Percentiles rank a stretch among this genome's conserved stretches.
Evolutionary conservation across 2,888 invertebrate genomes (phyloP).

Genomic region (Lordiphosa fenestrarum): DNA sequence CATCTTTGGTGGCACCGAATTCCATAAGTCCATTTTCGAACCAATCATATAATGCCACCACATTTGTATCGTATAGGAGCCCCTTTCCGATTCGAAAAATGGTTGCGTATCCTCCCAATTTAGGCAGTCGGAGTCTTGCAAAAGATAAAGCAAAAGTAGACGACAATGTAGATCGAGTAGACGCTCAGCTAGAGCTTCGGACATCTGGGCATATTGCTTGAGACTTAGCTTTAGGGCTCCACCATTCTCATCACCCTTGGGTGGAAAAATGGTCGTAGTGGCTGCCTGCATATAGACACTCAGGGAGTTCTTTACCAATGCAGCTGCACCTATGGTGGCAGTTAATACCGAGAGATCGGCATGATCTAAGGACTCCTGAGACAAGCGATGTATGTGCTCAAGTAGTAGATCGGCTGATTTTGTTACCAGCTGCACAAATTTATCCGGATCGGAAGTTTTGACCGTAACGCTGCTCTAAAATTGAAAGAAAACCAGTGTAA

Average conservation of each 20-base stretch:
- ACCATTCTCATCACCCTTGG: slow-evolving; percentile 79
- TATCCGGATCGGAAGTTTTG: slow-evolving; percentile 88
- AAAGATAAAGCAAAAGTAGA: slow-evolving; percentile 88
- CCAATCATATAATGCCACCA: slow-evolving; percentile 90
- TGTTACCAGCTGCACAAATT: slow-evolving; percentile 86
- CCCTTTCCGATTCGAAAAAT: slow-evolving; percentile 87
- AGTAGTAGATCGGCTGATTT: slow-evolving; percentile 87
- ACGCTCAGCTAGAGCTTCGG: slow-evolving; percentile 91
- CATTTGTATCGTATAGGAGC: slow-evolving; percentile 91
- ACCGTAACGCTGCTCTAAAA: slow-evolving; percentile 82
- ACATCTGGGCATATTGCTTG: slow-evolving; percentile 90
- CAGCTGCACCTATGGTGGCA: slow-evolving; percentile 90
- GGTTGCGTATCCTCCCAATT: slow-evolving; percentile 86
- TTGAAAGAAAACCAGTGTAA: slow-evolving; percentile 33
- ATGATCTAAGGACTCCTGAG: slow-evolving; percentile 92
- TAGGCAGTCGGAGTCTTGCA: slow-evolving; percentile 90
- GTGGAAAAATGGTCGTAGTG: slow-evolving; percentile 77
- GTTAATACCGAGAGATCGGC: slow-evolving; percentile 90
- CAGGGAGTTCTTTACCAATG: slow-evolving; percentile 88
- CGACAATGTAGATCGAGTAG: slow-evolving; percentile 90
- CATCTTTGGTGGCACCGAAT: slow-evolving; percentile 93
- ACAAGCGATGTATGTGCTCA: slow-evolving; percentile 89
- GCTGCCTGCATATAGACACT: slow-evolving; percentile 87
- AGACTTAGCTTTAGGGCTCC: slow-evolving; percentile 81
- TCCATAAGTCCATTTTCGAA: slow-evolving; percentile 90